These are phyloP conservation scores for Malurus elegans DNA, from an alignment of 2,113 vertebrate species.

Conservation along the genomic window DNA sequence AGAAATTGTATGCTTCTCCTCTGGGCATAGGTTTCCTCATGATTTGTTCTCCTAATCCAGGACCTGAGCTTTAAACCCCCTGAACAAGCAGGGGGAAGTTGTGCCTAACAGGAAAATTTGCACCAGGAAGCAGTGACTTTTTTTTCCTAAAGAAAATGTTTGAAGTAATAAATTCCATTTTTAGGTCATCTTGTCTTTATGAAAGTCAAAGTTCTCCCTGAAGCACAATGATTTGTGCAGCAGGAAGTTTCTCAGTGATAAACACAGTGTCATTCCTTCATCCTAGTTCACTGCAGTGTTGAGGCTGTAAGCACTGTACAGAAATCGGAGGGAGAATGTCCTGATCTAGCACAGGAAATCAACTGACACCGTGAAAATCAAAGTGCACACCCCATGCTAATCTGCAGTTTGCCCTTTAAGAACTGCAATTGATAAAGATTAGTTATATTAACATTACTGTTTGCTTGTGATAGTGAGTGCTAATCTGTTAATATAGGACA, in stretches of 20 bases:
- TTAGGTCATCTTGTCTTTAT: neutral
- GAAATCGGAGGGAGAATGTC: neutral
- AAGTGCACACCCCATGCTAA: neutral
- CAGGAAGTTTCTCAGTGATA: neutral
- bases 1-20: neutral
- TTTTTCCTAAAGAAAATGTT: neutral
- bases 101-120: neutral
- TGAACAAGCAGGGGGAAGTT: neutral
- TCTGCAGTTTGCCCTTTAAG: slow-evolving; percentile 2
- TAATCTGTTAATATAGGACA: neutral
- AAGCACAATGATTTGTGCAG: neutral
- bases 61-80: neutral
- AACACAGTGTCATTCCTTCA: neutral
- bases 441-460: neutral
- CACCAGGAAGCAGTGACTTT: neutral
- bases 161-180: neutral
- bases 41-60: neutral
- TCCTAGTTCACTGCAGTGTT: neutral
- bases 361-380: neutral
- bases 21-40: neutral
- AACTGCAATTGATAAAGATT: neutral
- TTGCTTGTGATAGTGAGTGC: neutral
- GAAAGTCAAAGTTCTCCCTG: slow-evolving; percentile 52
- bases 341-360: neutral
- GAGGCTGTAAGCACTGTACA: neutral